Evolutionary conservation across 2,888 invertebrate species (phyloP), one percentile per base, ranked within the genome.

Genomic region (Encarsia formosa): DNA sequence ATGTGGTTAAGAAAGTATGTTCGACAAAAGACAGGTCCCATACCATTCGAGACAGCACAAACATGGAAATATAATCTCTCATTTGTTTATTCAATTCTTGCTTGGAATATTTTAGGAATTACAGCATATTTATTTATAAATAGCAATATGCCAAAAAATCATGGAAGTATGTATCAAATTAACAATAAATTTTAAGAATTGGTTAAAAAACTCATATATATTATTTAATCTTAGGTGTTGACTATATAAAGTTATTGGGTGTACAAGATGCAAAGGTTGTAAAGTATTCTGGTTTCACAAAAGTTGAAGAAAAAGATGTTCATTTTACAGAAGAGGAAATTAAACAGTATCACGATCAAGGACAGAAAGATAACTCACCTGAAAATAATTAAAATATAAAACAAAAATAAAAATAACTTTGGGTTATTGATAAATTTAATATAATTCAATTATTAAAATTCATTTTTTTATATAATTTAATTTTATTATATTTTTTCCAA

Each of bases 251-350:
- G 59, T 76, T 79, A 15, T 69, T 83, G 55, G 79, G 79, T 49
- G 77, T 81, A 46, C 75, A 76, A 62, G 77, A 83, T 68, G 81
- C 81, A 3, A 78, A 76, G 60, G 80, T 83, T 1, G 75, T 77
- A 35, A 76, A 76, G 68, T 68, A 82, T 65, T 74, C 77, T 34
- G 82, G 82, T n/a, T 68, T 81, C 41, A 74, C 76, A 5, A 37
- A 60, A 16, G 32, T 53, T 2, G 41, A 52, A 1, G 34, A 57
- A n/a, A 59, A 58, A 22, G 34, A 58, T 1, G 38, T 60, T 16
- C 20, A 48, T 6, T 53, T 51, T 53, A 59, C 20, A 40, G 24
- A 46, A 59, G 52, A 58, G 39, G 50, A 15, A 6, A 8, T 24
- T n/a, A 19, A 34, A 20, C 29, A 22, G 20, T 19, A 26, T 23